These are phyloP conservation scores for Bicyclus anynana DNA, from an alignment of 1,140 invertebrate species.

Conservation along the genomic window DNA sequence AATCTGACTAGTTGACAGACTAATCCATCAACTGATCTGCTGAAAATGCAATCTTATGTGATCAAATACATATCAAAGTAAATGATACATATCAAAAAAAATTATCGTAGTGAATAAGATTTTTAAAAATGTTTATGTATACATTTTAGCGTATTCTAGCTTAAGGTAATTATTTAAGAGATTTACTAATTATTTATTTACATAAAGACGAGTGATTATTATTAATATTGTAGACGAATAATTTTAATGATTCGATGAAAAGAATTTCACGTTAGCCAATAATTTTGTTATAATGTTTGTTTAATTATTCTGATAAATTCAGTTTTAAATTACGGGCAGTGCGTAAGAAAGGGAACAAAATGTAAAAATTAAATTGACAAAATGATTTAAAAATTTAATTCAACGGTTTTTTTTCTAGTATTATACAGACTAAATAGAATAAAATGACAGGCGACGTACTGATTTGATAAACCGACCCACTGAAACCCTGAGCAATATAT, in stretches of 20 bases:
- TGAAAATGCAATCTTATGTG: conserved; percentile 41
- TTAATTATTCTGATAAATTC: conserved; percentile 19
- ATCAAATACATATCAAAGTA: conserved; percentile 63
- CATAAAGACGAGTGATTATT: conserved; percentile 30
- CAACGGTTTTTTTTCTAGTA: conserved; percentile 35
- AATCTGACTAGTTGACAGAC: background rate
- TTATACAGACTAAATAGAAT: conserved; percentile 46
- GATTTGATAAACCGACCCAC: conserved; percentile 70
- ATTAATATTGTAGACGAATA: conserved; percentile 18
- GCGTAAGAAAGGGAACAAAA: conserved; percentile 47
- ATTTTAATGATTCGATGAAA: conserved; percentile 25
- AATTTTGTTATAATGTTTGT: conserved; percentile 15
- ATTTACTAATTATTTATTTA: conserved; percentile 51
- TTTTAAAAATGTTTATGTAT: conserved; percentile 72
- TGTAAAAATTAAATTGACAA: conserved; percentile 31
- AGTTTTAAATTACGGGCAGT: conserved; percentile 31
- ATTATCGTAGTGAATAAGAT: conserved; percentile 60
- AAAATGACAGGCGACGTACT: conserved; percentile 56
- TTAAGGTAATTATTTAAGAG: conserved; percentile 48
- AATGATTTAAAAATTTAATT: conserved; percentile 27
- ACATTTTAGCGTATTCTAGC: conserved; percentile 54
- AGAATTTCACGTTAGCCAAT: conserved; percentile 28
- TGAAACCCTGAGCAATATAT: conserved; percentile 74
- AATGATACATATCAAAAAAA: conserved; percentile 62
- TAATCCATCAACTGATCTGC: conserved; percentile 10